These are phyloP conservation scores for Gephyroberyx darwinii DNA, from an alignment of 2,797 vertebrate genomes.

Conservation along the genomic window DNA sequence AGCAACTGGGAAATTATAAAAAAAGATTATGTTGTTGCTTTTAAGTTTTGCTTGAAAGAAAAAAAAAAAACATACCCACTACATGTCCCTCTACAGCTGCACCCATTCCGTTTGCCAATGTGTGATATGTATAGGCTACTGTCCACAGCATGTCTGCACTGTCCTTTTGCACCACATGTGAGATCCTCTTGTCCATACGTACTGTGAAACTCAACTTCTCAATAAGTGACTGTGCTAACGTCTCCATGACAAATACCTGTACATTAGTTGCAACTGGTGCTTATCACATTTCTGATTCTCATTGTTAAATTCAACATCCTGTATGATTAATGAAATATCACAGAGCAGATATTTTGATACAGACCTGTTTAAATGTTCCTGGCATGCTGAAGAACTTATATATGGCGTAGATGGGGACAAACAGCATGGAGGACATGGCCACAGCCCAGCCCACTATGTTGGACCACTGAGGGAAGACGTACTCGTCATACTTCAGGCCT, in stretches of 20 bases:
- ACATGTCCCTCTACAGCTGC: background rate
- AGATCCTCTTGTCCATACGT: conserved; percentile 17
- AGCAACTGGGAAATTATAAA: conserved; percentile 14
- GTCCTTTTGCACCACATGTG: background rate
- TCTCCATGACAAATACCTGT: no score
- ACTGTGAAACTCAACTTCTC: background rate
- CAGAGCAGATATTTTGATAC: conserved; percentile 50
- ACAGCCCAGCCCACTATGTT: conserved; percentile 92
- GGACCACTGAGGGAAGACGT: conserved; percentile 91
- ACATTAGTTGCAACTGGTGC: background rate
- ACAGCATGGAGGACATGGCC: conserved; percentile 94
- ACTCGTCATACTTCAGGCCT: conserved; percentile 91
- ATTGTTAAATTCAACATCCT: background rate
- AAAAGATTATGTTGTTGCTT: conserved; percentile 14
- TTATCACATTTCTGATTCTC: background rate
- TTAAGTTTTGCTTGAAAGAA: conserved; percentile 20
- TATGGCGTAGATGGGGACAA: conserved; percentile 90
- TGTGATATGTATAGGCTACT: conserved; percentile 4
- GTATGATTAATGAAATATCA: background rate
- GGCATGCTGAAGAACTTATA: conserved; percentile 89
- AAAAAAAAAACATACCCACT: conserved; percentile 1
- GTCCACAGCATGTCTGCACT: conserved; percentile 5
- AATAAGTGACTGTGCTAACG: background rate
- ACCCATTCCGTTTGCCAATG: conserved; percentile 7
- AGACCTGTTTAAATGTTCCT: conserved; percentile 93